Base-by-base conservation (phyloP, 30 jellyfish, hydroid and myxozoan genomes). In the Rhopilema esculentum region DNA sequence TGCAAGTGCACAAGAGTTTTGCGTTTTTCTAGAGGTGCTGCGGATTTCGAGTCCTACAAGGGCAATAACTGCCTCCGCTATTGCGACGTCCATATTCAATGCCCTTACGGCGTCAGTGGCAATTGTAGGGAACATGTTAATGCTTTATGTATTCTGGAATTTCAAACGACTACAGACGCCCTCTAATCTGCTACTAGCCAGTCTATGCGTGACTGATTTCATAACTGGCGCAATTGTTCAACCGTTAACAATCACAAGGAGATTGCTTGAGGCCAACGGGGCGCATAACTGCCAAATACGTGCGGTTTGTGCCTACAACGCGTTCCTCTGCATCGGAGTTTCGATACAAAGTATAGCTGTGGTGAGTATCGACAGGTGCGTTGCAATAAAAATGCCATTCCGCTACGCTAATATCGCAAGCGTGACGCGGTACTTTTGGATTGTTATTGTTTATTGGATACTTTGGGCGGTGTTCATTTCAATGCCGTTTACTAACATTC, bases 231-330 rank as follows among this genome's bases (percentile, higher is more conserved):
- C 79, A 0, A 51, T 85, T 4, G 94, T 85, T 33, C 94, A 85
- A 48, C 94, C 94, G 22, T 51, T 85, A 40, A 72, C 94, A 33
- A 74, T 85, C 0, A 75, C 94, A 23, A 51, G 94, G 40, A 88
- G 94, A 16, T 15, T 75, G 20, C 21, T 85, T 17, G 94, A 85
- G 53, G 94, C 94, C 26, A 28, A 83, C 73, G 94, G 94, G 28
- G 84, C 79, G 0, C 94, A 85, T 52, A 63, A 85, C 52, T 85
- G 94, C 89, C 28, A 0, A n/a, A 57, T 75, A 8, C 94, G 94
- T 8, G 83, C 94, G n/a, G 69, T 85, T 23, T 85, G 94, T 62
- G 94, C 94, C n/a, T 85, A 73, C 63, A 71, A 85, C 23, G 94
- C 94, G 26, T 85, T 85, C 33, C 84, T 85, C 0, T 85, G 94